These are phyloP conservation scores for Actinopyga echinites DNA, from an alignment of 53 echinoderm and acorn worm species.

Conservation along the genomic window DNA sequence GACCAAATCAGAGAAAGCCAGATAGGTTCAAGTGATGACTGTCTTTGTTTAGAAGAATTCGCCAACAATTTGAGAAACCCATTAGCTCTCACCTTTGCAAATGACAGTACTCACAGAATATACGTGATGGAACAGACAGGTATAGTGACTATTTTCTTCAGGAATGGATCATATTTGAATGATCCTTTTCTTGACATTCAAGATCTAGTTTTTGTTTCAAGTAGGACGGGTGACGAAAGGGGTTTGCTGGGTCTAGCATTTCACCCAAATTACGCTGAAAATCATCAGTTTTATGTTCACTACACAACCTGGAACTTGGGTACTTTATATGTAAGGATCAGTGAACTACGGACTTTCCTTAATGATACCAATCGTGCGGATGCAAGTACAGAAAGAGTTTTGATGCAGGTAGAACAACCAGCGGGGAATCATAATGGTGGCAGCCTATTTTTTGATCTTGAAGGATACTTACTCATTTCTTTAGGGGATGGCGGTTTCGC, in stretches of 20 bases:
- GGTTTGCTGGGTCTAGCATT: conserved; percentile 89
- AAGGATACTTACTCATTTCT: conserved; percentile 85
- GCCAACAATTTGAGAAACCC: conserved; percentile 88
- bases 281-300: conserved; percentile 76
- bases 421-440: conserved; percentile 98
- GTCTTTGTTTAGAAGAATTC: conserved; percentile 90
- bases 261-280: conserved; percentile 74
- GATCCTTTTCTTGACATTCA: conserved; percentile 90
- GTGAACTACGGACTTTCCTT: conserved; percentile 62
- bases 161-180: conserved; percentile 67
- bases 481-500: conserved; percentile 90
- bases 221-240: conserved; percentile 76
- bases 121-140: conserved; percentile 91
- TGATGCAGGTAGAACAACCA: conserved; percentile 76
- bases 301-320: conserved; percentile 51
- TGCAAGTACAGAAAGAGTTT: conserved; percentile 60
- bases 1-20: conserved; percentile 59
- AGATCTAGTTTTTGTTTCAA: conserved; percentile 60
- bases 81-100: conserved; percentile 79
- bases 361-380: conserved; percentile 77
- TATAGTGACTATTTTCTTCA: conserved; percentile 70
- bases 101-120: conserved; percentile 83
- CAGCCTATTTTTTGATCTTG: conserved; percentile 72
- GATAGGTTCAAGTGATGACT: conserved; percentile 69
- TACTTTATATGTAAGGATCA: conserved; percentile 58